Percentiles rank a stretch among this genome's conserved stretches.
These are phyloP conservation scores for Orchesella flavescens DNA, from an alignment of 2,888 invertebrate species.

Conservation along the genomic window DNA sequence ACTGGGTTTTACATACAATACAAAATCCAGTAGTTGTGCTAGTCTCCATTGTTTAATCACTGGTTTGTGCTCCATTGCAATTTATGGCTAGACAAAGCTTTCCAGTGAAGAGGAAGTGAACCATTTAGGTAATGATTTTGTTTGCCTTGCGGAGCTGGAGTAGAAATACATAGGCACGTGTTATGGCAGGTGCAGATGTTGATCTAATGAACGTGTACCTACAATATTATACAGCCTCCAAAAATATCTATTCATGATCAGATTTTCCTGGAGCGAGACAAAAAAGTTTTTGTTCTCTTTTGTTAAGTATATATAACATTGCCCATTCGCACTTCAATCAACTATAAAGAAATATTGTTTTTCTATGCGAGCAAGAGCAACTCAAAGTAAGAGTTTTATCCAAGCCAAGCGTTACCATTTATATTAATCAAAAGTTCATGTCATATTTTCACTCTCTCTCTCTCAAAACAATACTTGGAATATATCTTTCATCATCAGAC, in stretches of 20 bases:
- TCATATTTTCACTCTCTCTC: background rate
- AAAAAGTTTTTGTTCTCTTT: background rate
- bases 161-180: constrained; percentile 9
- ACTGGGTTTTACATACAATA: too few species aligned
- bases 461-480: background rate
- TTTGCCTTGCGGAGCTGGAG: background rate
- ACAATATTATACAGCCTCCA: background rate
- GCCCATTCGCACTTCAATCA: background rate
- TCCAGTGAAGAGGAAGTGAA: too few species aligned
- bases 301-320: background rate
- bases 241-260: background rate
- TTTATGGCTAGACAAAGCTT: too few species aligned
- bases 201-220: too few species aligned
- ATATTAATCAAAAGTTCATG: background rate
- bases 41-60: too few species aligned
- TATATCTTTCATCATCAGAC: background rate
- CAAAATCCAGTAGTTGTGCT: too few species aligned
- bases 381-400: too few species aligned
- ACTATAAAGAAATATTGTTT: background rate
- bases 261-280: background rate
- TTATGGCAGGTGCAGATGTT: background rate
- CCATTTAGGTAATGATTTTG: too few species aligned
- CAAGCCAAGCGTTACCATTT: background rate
- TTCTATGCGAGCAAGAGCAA: background rate
- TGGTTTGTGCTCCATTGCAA: too few species aligned